phyloP scores from a whole-genome alignment of 2,113 vertebrate genomes.

The Cathartes aura region DNA sequence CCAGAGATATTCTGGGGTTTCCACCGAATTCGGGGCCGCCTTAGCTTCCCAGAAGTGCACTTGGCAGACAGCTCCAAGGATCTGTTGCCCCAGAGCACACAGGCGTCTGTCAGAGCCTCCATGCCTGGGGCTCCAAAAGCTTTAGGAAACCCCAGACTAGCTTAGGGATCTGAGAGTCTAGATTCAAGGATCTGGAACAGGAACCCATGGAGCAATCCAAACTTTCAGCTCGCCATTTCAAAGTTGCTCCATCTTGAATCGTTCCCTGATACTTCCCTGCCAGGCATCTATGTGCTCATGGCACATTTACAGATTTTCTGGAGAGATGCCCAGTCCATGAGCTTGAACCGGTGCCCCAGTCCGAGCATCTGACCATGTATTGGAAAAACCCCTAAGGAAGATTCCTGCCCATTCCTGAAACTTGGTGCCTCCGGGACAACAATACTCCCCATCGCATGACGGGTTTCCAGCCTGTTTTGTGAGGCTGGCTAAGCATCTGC shows the following conservation, averaged over 20 bases:
- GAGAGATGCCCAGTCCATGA: background rate
- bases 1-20: background rate
- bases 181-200: background rate
- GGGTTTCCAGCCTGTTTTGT: background rate
- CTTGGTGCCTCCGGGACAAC: background rate
- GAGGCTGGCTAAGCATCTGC: constrained; percentile 49
- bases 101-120: background rate
- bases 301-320: background rate
- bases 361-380: background rate
- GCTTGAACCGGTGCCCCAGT: background rate
- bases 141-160: background rate
- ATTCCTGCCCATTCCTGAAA: constrained; percentile 53
- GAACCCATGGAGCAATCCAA: background rate
- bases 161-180: background rate
- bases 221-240: background rate
- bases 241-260: background rate
- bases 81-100: background rate
- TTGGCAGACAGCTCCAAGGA: background rate
- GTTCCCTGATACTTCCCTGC: background rate
- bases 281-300: background rate
- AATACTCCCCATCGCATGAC: background rate
- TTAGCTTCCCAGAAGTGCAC: background rate
- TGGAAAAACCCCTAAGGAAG: constrained; percentile 24
- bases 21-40: background rate
- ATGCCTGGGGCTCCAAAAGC: background rate